Evolutionary conservation across 2,113 vertebrate genomes (phyloP).

Genomic region (Rana temporaria): DNA sequence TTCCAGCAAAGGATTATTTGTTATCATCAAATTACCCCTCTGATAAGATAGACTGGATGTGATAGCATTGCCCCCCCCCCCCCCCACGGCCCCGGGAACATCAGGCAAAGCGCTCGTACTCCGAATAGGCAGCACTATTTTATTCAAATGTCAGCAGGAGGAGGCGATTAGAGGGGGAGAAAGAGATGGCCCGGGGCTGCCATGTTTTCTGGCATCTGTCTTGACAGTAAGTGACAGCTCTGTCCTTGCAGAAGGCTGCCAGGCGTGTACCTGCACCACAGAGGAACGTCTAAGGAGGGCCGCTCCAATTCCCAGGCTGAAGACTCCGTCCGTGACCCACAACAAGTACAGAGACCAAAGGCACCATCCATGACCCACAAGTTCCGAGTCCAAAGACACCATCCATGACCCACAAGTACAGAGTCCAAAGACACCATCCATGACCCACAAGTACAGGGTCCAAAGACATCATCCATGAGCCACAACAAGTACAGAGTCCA

Average conservation of each 20-base stretch:
- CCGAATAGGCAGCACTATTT: constrained; percentile 72
- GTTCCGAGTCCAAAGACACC: no score
- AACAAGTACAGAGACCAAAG: no score
- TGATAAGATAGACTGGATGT: constrained; percentile 80
- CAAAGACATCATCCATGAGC: no score
- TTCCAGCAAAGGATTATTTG: constrained; percentile 88
- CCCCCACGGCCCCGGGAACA: constrained; percentile 46
- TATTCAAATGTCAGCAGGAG: constrained; percentile 78
- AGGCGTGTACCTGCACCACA: not conserved
- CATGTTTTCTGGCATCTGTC: constrained; percentile 34
- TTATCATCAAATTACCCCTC: constrained; percentile 84
- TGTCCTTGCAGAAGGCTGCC: not conserved
- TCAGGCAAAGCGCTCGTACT: constrained; percentile 55
- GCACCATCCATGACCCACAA: no score
- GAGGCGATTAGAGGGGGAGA: constrained; percentile 66
- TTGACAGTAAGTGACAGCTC: constrained; percentile 1
- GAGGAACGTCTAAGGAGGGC: not conserved
- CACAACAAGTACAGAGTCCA: no score
- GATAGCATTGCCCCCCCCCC: constrained; percentile 62
- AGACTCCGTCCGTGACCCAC: no score
- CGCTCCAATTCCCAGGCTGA: not conserved
- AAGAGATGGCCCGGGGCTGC: constrained; percentile 73
- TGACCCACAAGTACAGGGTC: no score
- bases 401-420: no score
- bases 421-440: no score